Base-by-base conservation (phyloP, 1,140 invertebrate genomes). In the Anoplolepis gracilipes region DNA sequence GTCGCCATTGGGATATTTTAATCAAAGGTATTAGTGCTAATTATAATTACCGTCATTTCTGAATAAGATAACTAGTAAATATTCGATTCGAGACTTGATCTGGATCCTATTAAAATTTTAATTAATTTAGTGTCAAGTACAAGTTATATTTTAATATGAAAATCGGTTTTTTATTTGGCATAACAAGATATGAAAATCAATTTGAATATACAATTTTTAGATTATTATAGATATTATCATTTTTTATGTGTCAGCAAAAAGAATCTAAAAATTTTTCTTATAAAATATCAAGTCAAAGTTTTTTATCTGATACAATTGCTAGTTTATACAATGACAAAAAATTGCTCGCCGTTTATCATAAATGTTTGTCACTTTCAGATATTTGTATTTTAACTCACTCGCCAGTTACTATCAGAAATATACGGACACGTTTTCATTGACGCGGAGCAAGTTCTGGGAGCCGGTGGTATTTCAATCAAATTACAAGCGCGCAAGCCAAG, bases 321-420 rank as follows among this genome's bases (percentile, higher is more conserved):
- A 33, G 53, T 79, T 22, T 36, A 16, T 36, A 11, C 3, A 13
- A 2, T 28, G 25, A 25, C 4, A 2, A 61, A 25, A 57, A 59
- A n/a, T 46, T n/a, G 3, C 59, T 59, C 25, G 36, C n/a, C 7
- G 42, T 72, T n/a, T 81, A 25, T 72, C 78, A 57, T 49, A n/a
- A 19, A 81, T 72, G 53, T 33, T 82, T 73, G 46, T 53, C 39
- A 76, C 86, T 93, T 94, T 73, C 91, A 95, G 94, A 86, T 95
- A 95, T 73, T 91, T 95, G n/a, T 95, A 95, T 91, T 95, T 95
- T 92, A 95, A 95, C 89, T 93, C 94, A 19, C 85, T 95, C 86
- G 94, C 95, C 33, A 95, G 95, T 86, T 95, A 92, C 84, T 86
- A 92, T 72, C 90, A 95, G 86, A 95, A 95, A 87, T 94, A 93